Percentiles rank a stretch among this genome's conserved stretches.
phyloP scores from a whole-genome alignment of 2,113 vertebrate species.

The Thalassarche chlororhynchos region DNA sequence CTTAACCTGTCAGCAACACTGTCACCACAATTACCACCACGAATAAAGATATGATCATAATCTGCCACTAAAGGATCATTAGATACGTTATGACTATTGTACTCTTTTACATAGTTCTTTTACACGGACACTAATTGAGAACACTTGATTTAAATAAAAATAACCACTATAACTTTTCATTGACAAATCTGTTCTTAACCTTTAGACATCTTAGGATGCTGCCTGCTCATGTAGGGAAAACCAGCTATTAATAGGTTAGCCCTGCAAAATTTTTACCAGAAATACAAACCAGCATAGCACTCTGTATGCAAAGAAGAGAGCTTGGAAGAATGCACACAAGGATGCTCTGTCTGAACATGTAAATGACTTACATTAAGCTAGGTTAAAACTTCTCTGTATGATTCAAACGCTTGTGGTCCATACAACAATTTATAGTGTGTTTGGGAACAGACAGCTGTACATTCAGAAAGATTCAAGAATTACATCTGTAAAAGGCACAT shows the following conservation, averaged over 20 bases:
- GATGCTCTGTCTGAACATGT: conserved; percentile 1
- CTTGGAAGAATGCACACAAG: background rate
- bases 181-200: conserved; percentile 20
- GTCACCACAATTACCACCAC: conserved; percentile 11
- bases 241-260: background rate
- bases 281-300: background rate
- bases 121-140: background rate
- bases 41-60: conserved; percentile 28
- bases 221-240: background rate
- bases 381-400: background rate
- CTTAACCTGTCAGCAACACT: conserved; percentile 33
- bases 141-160: conserved; percentile 20
- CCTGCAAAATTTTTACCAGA: background rate
- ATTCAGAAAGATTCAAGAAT: background rate
- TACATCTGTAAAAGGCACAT: background rate
- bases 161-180: background rate
- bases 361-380: background rate
- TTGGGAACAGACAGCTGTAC: background rate
- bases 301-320: background rate
- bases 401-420: background rate
- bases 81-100: background rate
- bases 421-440: background rate
- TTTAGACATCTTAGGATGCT: background rate
- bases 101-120: background rate
- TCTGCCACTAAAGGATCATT: conserved; percentile 19